Conservation (phyloP, 2,113 vertebrate genomes). For the Aptenodytes forsteri region DNA sequence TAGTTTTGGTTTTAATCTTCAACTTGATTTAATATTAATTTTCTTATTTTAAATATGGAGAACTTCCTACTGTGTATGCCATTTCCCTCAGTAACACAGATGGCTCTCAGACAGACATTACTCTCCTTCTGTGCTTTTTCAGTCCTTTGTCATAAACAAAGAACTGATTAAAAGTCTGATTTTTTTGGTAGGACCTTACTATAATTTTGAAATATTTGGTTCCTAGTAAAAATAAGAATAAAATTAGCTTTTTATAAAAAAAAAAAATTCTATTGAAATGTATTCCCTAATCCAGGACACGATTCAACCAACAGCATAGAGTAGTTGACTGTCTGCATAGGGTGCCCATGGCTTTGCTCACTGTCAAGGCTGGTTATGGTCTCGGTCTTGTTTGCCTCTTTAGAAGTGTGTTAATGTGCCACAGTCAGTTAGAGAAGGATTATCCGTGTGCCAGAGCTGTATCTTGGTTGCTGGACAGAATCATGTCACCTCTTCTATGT, state of each 20-base stretch:
- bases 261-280: not conserved
- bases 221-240: not conserved
- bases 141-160: not conserved
- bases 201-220: not conserved
- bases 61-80: not conserved
- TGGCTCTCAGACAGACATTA: constrained; percentile 20
- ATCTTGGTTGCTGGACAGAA: not conserved
- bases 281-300: not conserved
- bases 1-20: constrained; percentile 5
- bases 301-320: not conserved
- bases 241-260: not conserved
- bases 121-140: not conserved
- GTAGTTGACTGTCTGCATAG: not conserved
- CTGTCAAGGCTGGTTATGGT: not conserved
- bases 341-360: not conserved
- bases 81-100: constrained; percentile 19
- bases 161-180: not conserved
- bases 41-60: constrained; percentile 22
- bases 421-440: not conserved
- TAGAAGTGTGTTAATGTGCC: not conserved
- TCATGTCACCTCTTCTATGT: not conserved
- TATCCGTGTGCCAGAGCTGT: not conserved
- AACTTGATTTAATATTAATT: constrained; percentile 12
- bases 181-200: not conserved
- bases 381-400: not conserved